A percentile compares a stretch with the other conserved stretches of the same genome.
Conservation (phyloP, 2,888 invertebrate genomes). For the Chloroclysta siterata region DNA sequence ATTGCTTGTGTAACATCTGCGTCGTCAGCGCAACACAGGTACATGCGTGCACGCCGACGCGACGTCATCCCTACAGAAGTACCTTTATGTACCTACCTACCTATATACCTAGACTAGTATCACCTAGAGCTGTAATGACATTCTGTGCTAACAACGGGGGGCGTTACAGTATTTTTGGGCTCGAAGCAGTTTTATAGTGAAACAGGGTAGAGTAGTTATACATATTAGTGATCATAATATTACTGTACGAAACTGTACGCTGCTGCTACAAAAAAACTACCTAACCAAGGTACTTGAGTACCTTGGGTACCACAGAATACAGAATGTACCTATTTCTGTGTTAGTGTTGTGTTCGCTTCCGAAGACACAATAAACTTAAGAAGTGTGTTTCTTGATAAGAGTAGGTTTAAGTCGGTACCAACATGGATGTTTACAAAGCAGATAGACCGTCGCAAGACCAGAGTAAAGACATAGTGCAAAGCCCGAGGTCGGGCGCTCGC, state of each 20-base stretch:
- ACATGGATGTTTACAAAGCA: conserved; percentile 35
- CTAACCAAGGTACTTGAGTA: too few species aligned
- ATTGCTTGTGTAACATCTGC: conserved; percentile 6
- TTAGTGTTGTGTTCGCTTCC: neutral
- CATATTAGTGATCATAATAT: too few species aligned
- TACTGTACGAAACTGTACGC: too few species aligned
- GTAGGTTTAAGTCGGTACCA: neutral
- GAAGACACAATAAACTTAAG: too few species aligned
- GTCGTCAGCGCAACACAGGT: neutral
- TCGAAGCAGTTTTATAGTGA: neutral
- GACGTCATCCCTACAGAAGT: conserved; percentile 9
- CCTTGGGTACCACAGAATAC: too few species aligned
- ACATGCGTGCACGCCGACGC: conserved; percentile 15
- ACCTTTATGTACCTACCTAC: conserved; percentile 14
- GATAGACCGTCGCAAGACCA: conserved; percentile 74
- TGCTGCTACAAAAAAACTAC: too few species aligned
- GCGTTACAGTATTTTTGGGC: neutral
- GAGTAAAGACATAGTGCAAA: conserved; percentile 69
- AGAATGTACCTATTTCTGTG: too few species aligned
- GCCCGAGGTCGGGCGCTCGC: conserved; percentile 62
- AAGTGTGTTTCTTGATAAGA: too few species aligned
- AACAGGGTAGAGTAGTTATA: neutral
- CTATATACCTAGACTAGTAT: conserved; percentile 3
- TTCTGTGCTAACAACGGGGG: neutral
- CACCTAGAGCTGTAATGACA: neutral